Percentiles rank a stretch among this genome's conserved stretches.
These are phyloP conservation scores for Onychomys torridus DNA, from an alignment of 2,797 vertebrate genomes.

Conservation along the genomic window DNA sequence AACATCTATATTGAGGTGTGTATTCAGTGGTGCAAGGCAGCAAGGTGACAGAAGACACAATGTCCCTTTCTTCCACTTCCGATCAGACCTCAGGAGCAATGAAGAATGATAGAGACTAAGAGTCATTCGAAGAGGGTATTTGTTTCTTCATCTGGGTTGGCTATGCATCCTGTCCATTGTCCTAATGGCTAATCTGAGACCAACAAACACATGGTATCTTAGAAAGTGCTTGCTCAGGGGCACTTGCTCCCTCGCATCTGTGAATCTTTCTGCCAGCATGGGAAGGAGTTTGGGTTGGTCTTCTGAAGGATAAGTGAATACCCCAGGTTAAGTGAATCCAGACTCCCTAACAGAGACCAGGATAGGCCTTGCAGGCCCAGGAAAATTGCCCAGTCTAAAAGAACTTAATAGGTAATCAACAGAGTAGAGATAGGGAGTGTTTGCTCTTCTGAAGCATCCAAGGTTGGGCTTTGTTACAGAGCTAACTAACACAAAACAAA, in stretches of 20 bases:
- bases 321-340: too few species aligned
- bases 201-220: neutral
- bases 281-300: neutral
- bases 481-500: constrained; percentile 42
- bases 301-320: neutral
- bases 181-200: neutral
- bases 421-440: neutral
- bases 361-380: neutral
- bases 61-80: neutral
- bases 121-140: neutral
- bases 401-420: rapidly evolving
- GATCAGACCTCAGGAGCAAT: neutral
- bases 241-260: neutral
- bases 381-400: neutral
- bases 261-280: neutral
- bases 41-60: neutral
- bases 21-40: neutral
- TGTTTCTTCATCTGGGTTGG: neutral
- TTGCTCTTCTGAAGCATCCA: neutral
- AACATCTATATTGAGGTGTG: neutral
- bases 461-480: neutral
- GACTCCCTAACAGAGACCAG: neutral
- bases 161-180: neutral
- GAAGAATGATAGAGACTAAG: neutral
- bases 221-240: neutral